phyloP scores from a whole-genome alignment of 1,140 invertebrate genomes.

The Drosophila saltans region DNA sequence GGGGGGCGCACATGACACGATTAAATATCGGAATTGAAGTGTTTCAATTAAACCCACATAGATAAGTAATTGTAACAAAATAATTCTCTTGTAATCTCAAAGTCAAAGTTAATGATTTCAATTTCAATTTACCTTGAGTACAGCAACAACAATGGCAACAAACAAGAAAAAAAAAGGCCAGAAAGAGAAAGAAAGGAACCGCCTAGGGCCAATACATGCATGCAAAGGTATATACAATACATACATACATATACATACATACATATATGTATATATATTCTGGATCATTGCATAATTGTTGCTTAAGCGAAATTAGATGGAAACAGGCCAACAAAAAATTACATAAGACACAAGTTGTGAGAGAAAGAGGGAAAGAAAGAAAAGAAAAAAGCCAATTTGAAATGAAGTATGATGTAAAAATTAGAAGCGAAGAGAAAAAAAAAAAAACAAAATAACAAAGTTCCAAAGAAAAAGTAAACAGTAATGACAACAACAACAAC shows the following conservation, averaged over 20 bases:
- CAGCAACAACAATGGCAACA: not conserved
- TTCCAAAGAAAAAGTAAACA: conserved; percentile 31
- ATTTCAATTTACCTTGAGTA: conserved; percentile 65
- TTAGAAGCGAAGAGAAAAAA: conserved; percentile 29
- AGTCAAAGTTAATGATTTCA: conserved; percentile 64
- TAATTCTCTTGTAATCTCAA: conserved; percentile 62
- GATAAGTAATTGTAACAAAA: conserved; percentile 37
- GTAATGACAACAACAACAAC: conserved; percentile 46
- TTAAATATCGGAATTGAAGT: conserved; percentile 55
- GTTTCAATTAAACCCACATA: conserved; percentile 48
- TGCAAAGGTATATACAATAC: not conserved
- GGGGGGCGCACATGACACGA: conserved; percentile 59
- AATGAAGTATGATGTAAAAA: conserved; percentile 66
- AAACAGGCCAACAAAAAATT: conserved; percentile 32
- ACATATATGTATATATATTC: conserved; percentile 33
- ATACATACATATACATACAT: not conserved
- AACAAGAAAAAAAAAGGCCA: not conserved
- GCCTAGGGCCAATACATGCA: conserved; percentile 1
- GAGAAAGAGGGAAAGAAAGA: conserved; percentile 48
- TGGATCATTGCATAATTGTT: conserved; percentile 68
- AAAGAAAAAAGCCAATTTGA: conserved; percentile 5
- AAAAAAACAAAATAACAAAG: conserved; percentile 30
- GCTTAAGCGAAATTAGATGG: conserved; percentile 47
- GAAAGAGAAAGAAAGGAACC: not conserved
- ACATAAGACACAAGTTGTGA: conserved; percentile 51